These are phyloP conservation scores for Ciconia nigra DNA, from an alignment of 2,797 vertebrate genomes.

Conservation along the genomic window DNA sequence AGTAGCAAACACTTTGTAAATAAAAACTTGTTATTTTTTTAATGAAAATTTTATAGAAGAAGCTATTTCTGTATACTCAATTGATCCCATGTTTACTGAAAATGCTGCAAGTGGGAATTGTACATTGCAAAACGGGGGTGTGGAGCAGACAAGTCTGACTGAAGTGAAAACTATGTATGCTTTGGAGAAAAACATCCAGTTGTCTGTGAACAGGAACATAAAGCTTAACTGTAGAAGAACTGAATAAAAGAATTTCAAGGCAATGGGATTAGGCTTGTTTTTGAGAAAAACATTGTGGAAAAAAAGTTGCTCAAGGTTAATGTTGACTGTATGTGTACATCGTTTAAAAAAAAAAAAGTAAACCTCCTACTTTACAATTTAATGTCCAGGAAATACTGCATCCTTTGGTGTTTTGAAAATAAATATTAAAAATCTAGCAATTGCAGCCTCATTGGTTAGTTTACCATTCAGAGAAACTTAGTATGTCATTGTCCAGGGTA, in stretches of 20 bases:
- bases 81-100: slow-evolving; percentile 64
- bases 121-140: neutral
- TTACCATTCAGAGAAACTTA: neutral
- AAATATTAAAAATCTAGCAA: neutral
- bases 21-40: slow-evolving; percentile 77
- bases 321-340: neutral
- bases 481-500: neutral
- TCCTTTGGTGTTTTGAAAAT: neutral
- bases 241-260: slow-evolving; percentile 70
- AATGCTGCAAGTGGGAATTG: slow-evolving; percentile 44
- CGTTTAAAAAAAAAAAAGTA: neutral
- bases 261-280: neutral
- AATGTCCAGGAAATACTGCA: neutral
- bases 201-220: slow-evolving; percentile 45
- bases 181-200: slow-evolving; percentile 2
- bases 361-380: neutral
- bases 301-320: neutral
- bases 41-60: slow-evolving; percentile 77
- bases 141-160: slow-evolving; percentile 4
- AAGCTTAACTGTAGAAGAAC: slow-evolving; percentile 53
- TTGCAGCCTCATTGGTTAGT: neutral
- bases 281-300: neutral
- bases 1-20: slow-evolving; percentile 74
- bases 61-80: slow-evolving; percentile 74
- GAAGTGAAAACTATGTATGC: slow-evolving; percentile 3